Base-by-base conservation (phyloP, 2,888 invertebrate genomes). In the Bombylius discolor region DNA sequence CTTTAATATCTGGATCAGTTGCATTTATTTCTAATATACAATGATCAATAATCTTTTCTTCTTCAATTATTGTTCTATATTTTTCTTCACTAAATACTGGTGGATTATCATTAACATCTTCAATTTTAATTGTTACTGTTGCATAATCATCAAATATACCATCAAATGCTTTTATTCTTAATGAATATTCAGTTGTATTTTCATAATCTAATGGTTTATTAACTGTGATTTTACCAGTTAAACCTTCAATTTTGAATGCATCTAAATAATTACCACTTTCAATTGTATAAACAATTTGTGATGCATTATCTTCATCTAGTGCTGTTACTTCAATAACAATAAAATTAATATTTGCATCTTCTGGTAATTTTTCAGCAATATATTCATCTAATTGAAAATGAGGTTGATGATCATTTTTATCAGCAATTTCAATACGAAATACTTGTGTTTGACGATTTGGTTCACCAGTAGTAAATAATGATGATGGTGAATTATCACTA, bases 351-450 rank as follows among this genome's bases (percentile, higher is more conserved):
- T 94, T 90, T 5, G 89, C 85, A 71, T 89, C 85, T 75, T 95
- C 96, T 39, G 82, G 81, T 61, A 90, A 81, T 52, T 84, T 81
- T 63, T 85, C 83, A 0, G 87, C 87, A 23, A 83, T 77, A 69
- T 89, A 90, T 7, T 81, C 78, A 1, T 79, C 73, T 67, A 87
- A 80, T n/a, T 84, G 84, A 70, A 98, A 98, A 64, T 82, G 82
- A 0, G 98, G 98, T 31, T 85, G 81, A 72, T 98, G 97, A 72
- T 98, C 98, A 71, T 98, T 98, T 69, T 90, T 90, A 74, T 98
- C 98, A 32, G 90, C 92, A 48, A 98, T 94, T 67, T 86, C 87
- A 65, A 97, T 92, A 62, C 87, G 81, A 68, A 95, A 91, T 53
- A 86, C 86, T 73, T 91, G 90, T 64, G 85, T 82, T 4, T 81